Evolutionary conservation across 2,888 invertebrate genomes (phyloP).

Genomic region (Parasteatoda lunata): DNA sequence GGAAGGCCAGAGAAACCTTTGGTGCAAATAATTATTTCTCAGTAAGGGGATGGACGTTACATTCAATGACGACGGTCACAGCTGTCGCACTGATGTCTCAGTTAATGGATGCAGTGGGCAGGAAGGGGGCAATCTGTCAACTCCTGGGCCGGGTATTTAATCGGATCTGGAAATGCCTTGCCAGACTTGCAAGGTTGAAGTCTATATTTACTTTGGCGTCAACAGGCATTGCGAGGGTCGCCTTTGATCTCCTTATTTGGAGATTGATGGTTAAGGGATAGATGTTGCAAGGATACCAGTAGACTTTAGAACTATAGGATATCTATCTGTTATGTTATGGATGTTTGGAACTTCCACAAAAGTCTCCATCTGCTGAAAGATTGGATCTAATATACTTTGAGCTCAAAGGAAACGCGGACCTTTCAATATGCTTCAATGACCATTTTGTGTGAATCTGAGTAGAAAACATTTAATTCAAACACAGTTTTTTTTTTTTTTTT

Average conservation of each 20-base stretch:
- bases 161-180: background rate
- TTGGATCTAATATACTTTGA: background rate
- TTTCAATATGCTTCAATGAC: too few species aligned
- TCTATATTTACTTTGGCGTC: slow-evolving; percentile 9
- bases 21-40: slow-evolving; percentile 15
- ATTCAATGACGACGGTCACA: slow-evolving; percentile 4
- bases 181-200: background rate
- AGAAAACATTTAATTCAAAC: too few species aligned
- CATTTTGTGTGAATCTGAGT: too few species aligned
- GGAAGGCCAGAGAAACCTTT: background rate
- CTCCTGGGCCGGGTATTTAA: slow-evolving; percentile 14
- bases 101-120: slow-evolving; percentile 26
- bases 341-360: background rate
- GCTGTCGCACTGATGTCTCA: background rate
- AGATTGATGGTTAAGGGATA: background rate
- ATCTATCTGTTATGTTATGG: background rate
- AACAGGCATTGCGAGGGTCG: background rate
- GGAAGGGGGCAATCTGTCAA: slow-evolving; percentile 31
- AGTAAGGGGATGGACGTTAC: background rate
- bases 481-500: too few species aligned
- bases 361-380: background rate
- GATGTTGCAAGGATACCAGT: background rate
- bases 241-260: background rate
- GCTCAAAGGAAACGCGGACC: background rate
- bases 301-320: background rate